Conservation (phyloP, 1,140 invertebrate species). For the Trichonephila inaurata region DNA sequence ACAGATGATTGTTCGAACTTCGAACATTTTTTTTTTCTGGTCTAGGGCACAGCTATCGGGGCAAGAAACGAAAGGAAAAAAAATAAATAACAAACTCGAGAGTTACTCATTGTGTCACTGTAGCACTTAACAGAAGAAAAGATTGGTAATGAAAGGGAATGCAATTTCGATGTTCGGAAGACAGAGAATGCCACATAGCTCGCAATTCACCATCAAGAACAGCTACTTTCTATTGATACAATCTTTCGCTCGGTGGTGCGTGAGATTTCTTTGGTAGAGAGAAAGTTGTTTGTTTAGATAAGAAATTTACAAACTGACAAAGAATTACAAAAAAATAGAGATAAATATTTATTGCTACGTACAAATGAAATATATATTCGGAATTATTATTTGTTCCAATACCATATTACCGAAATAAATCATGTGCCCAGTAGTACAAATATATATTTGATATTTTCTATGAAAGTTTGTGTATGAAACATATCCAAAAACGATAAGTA, state of each 20-base stretch:
- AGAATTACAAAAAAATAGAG: background rate
- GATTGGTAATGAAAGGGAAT: conserved; percentile 2
- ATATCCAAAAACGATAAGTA: too few species aligned
- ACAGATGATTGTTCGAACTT: background rate
- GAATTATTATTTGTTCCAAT: too few species aligned
- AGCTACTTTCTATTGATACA: background rate
- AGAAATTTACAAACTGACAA: too few species aligned
- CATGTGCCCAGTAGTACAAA: too few species aligned
- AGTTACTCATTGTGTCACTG: conserved; percentile 15
- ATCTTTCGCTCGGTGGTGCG: background rate
- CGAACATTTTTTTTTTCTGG: background rate
- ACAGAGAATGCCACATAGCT: background rate
- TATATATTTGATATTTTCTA: too few species aligned
- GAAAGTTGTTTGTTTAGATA: too few species aligned
- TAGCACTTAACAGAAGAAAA: conserved; percentile 1
- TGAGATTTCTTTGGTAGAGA: background rate
- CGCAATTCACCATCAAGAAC: background rate
- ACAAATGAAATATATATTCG: too few species aligned
- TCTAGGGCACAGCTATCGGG: background rate
- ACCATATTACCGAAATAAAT: too few species aligned
- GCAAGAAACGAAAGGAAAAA: background rate
- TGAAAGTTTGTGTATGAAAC: too few species aligned
- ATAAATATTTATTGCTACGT: background rate
- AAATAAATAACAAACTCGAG: background rate
- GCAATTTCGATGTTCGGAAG: background rate